These are phyloP conservation scores for Fulmarus glacialis DNA, from an alignment of 2,113 vertebrate genomes.

Conservation along the genomic window DNA sequence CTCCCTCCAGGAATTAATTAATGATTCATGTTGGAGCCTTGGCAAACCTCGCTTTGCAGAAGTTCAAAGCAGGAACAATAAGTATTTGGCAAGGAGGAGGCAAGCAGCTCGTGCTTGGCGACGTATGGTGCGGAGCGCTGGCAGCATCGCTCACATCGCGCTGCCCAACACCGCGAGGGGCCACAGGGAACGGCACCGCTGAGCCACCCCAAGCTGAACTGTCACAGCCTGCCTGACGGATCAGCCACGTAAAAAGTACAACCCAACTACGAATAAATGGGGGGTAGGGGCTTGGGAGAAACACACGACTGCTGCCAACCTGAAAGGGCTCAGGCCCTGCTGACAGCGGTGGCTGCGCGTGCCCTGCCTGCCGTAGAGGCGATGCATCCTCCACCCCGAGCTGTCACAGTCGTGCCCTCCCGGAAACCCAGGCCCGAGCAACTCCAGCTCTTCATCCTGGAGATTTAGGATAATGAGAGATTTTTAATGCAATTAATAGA, in stretches of 20 bases:
- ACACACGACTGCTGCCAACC: neutral
- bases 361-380: neutral
- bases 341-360: fast-evolving
- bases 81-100: slow-evolving; percentile 40
- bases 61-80: slow-evolving; percentile 59
- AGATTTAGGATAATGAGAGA: slow-evolving; percentile 28
- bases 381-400: fast-evolving
- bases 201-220: neutral
- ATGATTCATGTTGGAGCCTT: slow-evolving; percentile 55
- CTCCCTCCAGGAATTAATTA: slow-evolving; percentile 52
- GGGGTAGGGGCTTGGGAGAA: neutral
- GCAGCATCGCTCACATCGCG: neutral
- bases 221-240: neutral
- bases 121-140: fast-evolving
- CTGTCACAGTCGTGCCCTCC: neutral
- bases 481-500: slow-evolving; percentile 57
- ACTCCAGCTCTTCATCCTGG: neutral
- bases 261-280: neutral
- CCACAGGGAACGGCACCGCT: neutral
- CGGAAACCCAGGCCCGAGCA: neutral
- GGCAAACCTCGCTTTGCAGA: slow-evolving; percentile 13
- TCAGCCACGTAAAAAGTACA: neutral
- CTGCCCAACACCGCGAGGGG: neutral
- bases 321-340: neutral
- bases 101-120: neutral